Evolutionary conservation across 2,797 vertebrate genomes (phyloP).

Genomic region (Pangasius krempfi): DNA sequence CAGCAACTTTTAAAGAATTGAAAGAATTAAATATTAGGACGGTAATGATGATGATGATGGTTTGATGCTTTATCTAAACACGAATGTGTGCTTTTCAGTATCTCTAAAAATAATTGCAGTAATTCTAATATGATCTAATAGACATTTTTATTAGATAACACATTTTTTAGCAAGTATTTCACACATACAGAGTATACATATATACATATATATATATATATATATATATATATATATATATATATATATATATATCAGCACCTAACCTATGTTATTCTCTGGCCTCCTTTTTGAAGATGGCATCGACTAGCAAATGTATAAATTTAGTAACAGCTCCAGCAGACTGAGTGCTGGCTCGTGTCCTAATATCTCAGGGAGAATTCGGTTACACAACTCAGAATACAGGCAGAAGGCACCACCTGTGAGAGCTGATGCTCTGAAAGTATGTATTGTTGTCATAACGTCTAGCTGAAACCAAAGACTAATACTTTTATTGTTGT

Average conservation of each 20-base stretch:
- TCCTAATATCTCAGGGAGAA: constrained; percentile 34
- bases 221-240: not conserved
- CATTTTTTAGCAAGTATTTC: not conserved
- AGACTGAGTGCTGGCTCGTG: constrained; percentile 19
- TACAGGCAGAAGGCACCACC: constrained; percentile 3
- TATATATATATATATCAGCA: not conserved
- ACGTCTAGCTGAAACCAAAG: constrained; percentile 17
- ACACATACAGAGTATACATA: not conserved
- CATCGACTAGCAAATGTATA: constrained; percentile 4
- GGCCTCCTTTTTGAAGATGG: not conserved
- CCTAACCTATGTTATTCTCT: constrained; percentile 12
- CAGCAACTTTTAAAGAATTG: constrained; percentile 13
- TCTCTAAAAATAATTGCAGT: not conserved
- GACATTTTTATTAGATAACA: not conserved
- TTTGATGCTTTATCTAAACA: not conserved
- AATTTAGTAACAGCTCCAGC: constrained; percentile 38
- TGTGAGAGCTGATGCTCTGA: constrained; percentile 13
- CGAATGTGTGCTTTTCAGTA: not conserved
- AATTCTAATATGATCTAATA: not conserved
- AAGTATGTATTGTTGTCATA: constrained; percentile 32
- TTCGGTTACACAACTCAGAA: constrained; percentile 39
- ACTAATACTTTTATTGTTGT: constrained; percentile 34
- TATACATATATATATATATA: no score
- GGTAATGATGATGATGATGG: not conserved
- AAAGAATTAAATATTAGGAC: not conserved